A percentile compares a stretch with the other conserved stretches of the same genome.
These are phyloP conservation scores for Orchesellides sinensis DNA, from an alignment of 2,888 invertebrate species.

Conservation along the genomic window DNA sequence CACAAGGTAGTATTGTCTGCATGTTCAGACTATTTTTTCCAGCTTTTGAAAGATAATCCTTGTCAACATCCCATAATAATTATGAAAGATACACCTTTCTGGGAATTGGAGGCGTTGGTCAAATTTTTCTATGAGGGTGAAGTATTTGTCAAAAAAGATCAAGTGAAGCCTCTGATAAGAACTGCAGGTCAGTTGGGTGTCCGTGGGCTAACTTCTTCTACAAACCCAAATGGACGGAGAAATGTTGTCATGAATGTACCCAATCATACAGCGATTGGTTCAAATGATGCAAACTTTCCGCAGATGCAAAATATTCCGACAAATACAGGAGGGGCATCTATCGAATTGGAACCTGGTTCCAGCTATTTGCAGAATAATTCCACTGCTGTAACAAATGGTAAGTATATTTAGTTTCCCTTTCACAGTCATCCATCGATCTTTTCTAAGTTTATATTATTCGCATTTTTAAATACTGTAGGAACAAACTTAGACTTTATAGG, in stretches of 20 bases:
- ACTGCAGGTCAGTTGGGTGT: conserved; percentile 9
- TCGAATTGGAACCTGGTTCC: not conserved
- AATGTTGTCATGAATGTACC: too few species aligned
- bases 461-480: not conserved
- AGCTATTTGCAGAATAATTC: not conserved
- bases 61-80: conserved; percentile 6
- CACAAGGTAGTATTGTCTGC: conserved; percentile 22
- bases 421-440: not conserved
- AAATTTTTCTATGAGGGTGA: conserved; percentile 15
- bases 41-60: not conserved
- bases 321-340: not conserved
- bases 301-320: not conserved
- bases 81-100: conserved; percentile 1
- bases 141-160: not conserved
- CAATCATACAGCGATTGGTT: not conserved
- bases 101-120: not conserved
- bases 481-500: not conserved
- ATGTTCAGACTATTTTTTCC: conserved; percentile 11
- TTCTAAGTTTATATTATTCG: not conserved
- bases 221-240: too few species aligned
- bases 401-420: not conserved
- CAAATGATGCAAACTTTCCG: not conserved
- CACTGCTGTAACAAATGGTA: not conserved
- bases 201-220: not conserved
- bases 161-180: not conserved